These are phyloP conservation scores for Coptotermes formosanus DNA, from an alignment of 1,140 invertebrate genomes.

Conservation along the genomic window DNA sequence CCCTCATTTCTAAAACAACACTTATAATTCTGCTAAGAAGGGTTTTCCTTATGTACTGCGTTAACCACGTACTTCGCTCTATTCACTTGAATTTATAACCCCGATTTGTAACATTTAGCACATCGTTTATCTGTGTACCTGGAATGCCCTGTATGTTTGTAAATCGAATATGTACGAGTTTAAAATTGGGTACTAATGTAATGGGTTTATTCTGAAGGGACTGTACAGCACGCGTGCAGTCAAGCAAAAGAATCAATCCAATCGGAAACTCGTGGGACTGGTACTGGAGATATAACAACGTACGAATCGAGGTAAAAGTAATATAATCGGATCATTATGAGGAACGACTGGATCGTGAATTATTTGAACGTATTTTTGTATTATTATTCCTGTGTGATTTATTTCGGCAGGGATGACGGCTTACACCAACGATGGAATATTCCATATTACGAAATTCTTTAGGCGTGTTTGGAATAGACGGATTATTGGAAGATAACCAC, in stretches of 20 bases:
- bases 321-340: slow-evolving; percentile 24
- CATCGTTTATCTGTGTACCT: neutral
- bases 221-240: neutral
- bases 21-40: too few species aligned
- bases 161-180: neutral
- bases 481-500: too few species aligned
- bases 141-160: neutral
- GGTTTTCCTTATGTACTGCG: too few species aligned
- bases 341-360: neutral
- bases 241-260: slow-evolving; percentile 1
- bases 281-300: neutral
- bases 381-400: neutral
- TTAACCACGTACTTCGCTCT: too few species aligned
- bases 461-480: too few species aligned
- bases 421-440: neutral
- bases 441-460: neutral
- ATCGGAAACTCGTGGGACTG: neutral
- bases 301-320: slow-evolving; percentile 17
- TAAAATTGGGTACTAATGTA: neutral
- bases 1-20: too few species aligned
- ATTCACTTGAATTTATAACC: too few species aligned
- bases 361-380: neutral
- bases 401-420: neutral
- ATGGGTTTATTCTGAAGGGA: neutral
- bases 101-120: too few species aligned